Percentiles rank a stretch among this genome's conserved stretches.
phyloP scores from a whole-genome alignment of 1,140 invertebrate species.

The Meteorus sp. region DNA sequence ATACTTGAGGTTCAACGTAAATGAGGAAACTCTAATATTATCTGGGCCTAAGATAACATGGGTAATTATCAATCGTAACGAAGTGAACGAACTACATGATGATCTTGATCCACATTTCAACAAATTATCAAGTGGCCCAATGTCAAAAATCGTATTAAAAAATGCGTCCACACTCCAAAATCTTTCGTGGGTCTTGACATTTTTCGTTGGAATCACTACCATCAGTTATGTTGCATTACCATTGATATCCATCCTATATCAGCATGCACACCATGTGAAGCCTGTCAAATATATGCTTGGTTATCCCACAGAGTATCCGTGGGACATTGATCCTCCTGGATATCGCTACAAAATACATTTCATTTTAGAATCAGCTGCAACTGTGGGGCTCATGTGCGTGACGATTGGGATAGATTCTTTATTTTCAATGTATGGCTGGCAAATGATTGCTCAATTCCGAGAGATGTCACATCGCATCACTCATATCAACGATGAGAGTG shows the following conservation, averaged over 20 bases:
- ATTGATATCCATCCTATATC: neutral
- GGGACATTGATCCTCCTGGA: neutral
- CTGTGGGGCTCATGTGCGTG: neutral
- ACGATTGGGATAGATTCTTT: neutral
- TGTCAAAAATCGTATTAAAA: too few species aligned
- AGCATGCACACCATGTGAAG: neutral
- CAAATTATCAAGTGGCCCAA: too few species aligned
- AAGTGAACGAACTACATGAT: too few species aligned
- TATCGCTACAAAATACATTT: neutral
- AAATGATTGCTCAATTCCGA: conserved; percentile 28
- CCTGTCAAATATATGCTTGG: neutral
- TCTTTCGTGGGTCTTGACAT: neutral
- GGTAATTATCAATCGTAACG: too few species aligned
- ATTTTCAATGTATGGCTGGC: conserved; percentile 12
- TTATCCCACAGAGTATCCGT: conserved; percentile 15
- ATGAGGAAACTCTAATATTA: too few species aligned
- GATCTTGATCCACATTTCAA: too few species aligned
- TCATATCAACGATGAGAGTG: conserved; percentile 18
- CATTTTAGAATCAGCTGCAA: neutral
- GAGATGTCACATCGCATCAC: conserved; percentile 24
- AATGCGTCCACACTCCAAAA: too few species aligned
- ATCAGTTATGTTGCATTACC: neutral
- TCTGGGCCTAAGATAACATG: too few species aligned
- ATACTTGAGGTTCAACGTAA: too few species aligned
- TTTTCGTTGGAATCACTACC: neutral